phyloP scores from a whole-genome alignment of 2,113 vertebrate species.

The Gorilla gorilla region DNA sequence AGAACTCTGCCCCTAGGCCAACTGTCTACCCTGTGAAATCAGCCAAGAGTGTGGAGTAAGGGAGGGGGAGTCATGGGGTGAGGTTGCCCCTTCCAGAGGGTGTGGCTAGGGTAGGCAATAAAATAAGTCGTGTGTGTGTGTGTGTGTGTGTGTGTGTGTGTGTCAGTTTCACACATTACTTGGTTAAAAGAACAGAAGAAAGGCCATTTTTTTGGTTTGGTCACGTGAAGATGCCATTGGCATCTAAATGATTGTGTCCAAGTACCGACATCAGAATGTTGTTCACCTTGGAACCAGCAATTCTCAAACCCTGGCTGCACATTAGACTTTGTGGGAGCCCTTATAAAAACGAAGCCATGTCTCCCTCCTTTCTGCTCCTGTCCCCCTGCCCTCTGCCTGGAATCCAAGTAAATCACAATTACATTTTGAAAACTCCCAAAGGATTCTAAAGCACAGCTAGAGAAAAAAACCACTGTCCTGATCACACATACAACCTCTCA shows the following conservation, averaged over 20 bases:
- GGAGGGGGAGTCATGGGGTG: neutral
- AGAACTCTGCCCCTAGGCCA: neutral
- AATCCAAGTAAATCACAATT: neutral
- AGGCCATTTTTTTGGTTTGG: neutral
- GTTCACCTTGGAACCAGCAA: neutral
- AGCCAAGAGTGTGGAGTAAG: neutral
- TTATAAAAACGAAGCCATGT: neutral
- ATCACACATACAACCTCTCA: neutral
- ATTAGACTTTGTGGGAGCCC: neutral
- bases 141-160: no score
- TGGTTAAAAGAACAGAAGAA: neutral
- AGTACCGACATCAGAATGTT: neutral
- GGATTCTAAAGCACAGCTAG: neutral
- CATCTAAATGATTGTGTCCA: neutral
- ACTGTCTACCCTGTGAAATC: neutral
- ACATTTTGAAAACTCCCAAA: neutral
- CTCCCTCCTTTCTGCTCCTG: neutral
- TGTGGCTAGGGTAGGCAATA: neutral
- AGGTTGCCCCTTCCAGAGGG: neutral
- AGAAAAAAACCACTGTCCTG: neutral
- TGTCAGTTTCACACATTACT: neutral
- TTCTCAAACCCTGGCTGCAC: neutral
- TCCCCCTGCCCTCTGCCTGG: neutral
- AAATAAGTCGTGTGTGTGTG: neutral
- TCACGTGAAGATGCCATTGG: neutral